Evolutionary conservation across 2,113 vertebrate genomes (phyloP).

Genomic region (Salvelinus sp.): DNA sequence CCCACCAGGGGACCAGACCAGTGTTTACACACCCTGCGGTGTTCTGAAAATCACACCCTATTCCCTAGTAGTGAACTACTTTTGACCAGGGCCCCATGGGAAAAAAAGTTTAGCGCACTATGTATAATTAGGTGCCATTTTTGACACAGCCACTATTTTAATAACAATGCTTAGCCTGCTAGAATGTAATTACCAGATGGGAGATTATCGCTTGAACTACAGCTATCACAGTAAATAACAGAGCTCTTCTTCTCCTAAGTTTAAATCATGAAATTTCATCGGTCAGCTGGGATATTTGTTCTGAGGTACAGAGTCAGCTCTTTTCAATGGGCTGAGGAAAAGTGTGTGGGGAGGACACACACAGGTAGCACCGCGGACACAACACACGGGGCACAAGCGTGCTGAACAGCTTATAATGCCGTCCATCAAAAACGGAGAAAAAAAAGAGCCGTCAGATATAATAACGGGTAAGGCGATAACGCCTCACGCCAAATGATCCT

Average conservation of each 20-base stretch:
- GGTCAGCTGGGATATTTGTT: neutral
- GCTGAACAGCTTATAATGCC: no score
- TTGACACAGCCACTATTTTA: neutral
- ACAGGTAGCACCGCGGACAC: no score
- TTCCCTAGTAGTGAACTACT: no score
- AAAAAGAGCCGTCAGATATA: neutral
- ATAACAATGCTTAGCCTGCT: neutral
- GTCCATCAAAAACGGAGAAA: neutral
- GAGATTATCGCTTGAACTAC: neutral
- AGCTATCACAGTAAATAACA: neutral
- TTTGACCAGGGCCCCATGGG: no score
- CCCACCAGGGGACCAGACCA: no score
- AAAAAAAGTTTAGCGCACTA: no score
- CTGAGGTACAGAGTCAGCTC: neutral
- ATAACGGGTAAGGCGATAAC: neutral
- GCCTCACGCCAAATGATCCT: no score
- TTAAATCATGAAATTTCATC: conserved; percentile 1
- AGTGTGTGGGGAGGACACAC: neutral
- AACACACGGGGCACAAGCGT: no score
- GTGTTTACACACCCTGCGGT: no score
- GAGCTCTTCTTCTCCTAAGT: neutral
- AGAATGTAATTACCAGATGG: conserved; percentile 4
- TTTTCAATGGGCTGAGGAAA: neutral
- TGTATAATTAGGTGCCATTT: no score
- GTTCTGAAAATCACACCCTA: no score